These are phyloP conservation scores for Tetragonisca angustula DNA, from an alignment of 2,888 invertebrate species.

Conservation along the genomic window DNA sequence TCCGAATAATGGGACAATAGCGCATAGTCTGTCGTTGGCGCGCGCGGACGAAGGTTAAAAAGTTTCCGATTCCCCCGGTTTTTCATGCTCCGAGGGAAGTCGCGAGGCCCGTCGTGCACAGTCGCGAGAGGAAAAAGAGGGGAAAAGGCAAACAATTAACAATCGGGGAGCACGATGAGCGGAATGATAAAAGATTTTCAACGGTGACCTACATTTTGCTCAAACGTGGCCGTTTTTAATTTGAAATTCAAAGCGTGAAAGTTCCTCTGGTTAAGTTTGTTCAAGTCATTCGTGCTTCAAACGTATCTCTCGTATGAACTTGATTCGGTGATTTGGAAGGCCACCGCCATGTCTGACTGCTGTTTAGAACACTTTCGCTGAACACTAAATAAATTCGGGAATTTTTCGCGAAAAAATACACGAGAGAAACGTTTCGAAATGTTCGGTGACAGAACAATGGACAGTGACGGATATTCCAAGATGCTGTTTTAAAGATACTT, in stretches of 20 bases:
- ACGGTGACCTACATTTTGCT: constrained; percentile 19
- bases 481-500: not conserved
- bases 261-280: constrained; percentile 29
- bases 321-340: not conserved
- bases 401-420: not conserved
- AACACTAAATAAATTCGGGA: not conserved
- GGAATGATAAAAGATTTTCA: constrained; percentile 11
- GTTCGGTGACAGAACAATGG: not conserved
- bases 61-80: not conserved
- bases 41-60: not conserved
- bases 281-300: not conserved
- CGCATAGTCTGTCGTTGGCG: not conserved
- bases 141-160: too few relatives aligned
- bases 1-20: constrained; percentile 2
- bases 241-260: constrained; percentile 56
- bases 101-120: not conserved
- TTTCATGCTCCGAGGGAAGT: not conserved
- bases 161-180: not conserved
- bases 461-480: not conserved
- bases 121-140: too few relatives aligned
- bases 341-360: too few relatives aligned
- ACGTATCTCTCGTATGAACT: not conserved
- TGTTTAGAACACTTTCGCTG: not conserved
- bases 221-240: constrained; percentile 17
- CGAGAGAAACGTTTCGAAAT: not conserved